Evolutionary conservation across 1,140 invertebrate species (phyloP).

Genomic region (Drosophila gunungcola): DNA sequence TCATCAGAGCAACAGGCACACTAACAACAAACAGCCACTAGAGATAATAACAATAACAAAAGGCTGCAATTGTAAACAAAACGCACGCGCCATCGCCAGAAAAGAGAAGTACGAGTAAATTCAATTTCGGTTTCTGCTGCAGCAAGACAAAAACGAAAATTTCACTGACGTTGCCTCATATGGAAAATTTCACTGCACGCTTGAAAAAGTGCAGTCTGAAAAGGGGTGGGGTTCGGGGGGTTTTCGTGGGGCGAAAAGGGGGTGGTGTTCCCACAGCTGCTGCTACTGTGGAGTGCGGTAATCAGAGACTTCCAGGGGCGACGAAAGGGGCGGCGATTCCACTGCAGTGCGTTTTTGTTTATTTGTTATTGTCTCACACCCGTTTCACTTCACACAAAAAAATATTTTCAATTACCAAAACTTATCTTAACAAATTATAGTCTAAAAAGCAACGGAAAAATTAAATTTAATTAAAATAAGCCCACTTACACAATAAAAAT

Average conservation of each 20-base stretch:
- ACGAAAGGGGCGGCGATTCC: slow-evolving; percentile 14
- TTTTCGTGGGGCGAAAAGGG: neutral
- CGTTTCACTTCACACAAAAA: neutral
- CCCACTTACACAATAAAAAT: no score
- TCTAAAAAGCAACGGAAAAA: no score
- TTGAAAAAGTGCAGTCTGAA: slow-evolving; percentile 68
- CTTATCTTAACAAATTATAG: no score
- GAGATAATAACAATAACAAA: slow-evolving; percentile 66
- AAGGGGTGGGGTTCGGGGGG: neutral
- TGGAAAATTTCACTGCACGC: slow-evolving; percentile 82
- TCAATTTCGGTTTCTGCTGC: slow-evolving; percentile 30
- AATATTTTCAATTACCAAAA: neutral
- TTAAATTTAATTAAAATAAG: no score
- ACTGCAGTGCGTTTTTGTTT: slow-evolving; percentile 68
- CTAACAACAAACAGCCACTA: slow-evolving; percentile 18
- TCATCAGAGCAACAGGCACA: slow-evolving; percentile 39
- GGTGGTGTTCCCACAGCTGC: slow-evolving; percentile 19
- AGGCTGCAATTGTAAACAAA: slow-evolving; percentile 70
- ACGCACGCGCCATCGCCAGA: slow-evolving; percentile 56
- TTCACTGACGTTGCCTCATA: slow-evolving; percentile 73
- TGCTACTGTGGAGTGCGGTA: slow-evolving; percentile 68
- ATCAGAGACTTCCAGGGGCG: slow-evolving; percentile 54
- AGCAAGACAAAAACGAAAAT: slow-evolving; percentile 62
- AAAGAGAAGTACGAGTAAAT: slow-evolving; percentile 23
- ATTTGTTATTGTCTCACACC: slow-evolving; percentile 18